Evolutionary conservation across 2,888 invertebrate genomes (phyloP).

Genomic region (Cataglyphis albicans): DNA sequence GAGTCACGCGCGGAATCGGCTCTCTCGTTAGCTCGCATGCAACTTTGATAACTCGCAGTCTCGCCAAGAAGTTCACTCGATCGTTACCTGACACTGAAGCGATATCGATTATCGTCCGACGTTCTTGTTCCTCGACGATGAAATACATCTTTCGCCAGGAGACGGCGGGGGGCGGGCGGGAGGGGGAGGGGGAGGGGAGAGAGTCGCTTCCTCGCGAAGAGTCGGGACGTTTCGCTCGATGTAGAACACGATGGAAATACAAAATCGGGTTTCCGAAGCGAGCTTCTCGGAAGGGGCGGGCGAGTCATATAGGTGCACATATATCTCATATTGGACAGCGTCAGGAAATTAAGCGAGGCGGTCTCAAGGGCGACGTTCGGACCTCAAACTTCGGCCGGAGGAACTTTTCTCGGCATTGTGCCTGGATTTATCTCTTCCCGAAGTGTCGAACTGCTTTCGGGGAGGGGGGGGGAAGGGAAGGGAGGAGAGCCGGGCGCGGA

Average conservation of each 20-base stretch:
- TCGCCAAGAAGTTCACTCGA: slow-evolving; percentile 22
- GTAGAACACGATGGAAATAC: slow-evolving; percentile 45
- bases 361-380: slow-evolving; percentile 73
- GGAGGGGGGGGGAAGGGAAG: slow-evolving; percentile 2
- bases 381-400: slow-evolving; percentile 65
- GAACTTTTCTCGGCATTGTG: slow-evolving; percentile 64
- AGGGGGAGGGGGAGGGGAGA: neutral
- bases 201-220: neutral
- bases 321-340: slow-evolving; percentile 63
- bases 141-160: slow-evolving; percentile 24
- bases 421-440: slow-evolving; percentile 71
- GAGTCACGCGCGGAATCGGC: neutral
- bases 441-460: slow-evolving; percentile 68
- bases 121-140: slow-evolving; percentile 40
- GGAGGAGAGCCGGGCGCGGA: slow-evolving; percentile 39
- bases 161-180: neutral
- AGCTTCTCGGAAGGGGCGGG: slow-evolving; percentile 8
- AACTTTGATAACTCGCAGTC: slow-evolving; percentile 40
- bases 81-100: slow-evolving; percentile 37
- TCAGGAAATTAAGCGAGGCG: slow-evolving; percentile 70
- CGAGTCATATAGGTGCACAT: slow-evolving; percentile 42
- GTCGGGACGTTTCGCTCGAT: slow-evolving; percentile 7
- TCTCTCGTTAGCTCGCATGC: slow-evolving; percentile 16
- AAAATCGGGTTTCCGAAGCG: slow-evolving; percentile 59
- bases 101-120: slow-evolving; percentile 52